Evolutionary conservation across 2,888 invertebrate species (phyloP).

Genomic region (Acanthosoma haemorrhoidale): DNA sequence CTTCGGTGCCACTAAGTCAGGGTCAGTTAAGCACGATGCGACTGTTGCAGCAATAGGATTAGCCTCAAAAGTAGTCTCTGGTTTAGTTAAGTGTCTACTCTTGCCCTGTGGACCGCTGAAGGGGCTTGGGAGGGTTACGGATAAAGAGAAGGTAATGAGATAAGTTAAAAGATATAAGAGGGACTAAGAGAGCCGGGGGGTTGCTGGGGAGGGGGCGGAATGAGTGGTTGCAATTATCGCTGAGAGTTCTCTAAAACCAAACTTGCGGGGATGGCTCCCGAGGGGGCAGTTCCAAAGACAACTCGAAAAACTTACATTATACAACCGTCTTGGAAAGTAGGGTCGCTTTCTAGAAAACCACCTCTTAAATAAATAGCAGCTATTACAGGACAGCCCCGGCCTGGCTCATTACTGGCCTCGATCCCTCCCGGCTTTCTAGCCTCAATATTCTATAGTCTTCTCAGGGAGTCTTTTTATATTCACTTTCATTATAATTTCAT

Average conservation of each 20-base stretch:
- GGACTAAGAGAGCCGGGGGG: background rate
- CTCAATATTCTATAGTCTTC: background rate
- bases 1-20: too few relatives aligned
- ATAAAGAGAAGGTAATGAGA: slow-evolving; percentile 21
- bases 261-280: slow-evolving; percentile 21
- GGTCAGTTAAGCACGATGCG: background rate
- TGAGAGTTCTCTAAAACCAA: slow-evolving; percentile 27
- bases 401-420: background rate
- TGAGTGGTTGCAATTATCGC: slow-evolving; percentile 9
- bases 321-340: background rate
- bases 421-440: background rate
- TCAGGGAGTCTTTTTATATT: too few relatives aligned
- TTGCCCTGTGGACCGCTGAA: too few relatives aligned
- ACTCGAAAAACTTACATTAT: slow-evolving; percentile 41
- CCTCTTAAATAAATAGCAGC: slow-evolving; percentile 42
- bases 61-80: too few relatives aligned
- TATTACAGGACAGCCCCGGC: slow-evolving; percentile 38
- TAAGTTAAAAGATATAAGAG: slow-evolving; percentile 18
- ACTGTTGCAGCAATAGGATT: background rate
- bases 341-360: slow-evolving; percentile 40
- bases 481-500: too few relatives aligned
- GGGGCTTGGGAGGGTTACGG: too few relatives aligned
- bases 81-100: too few relatives aligned
- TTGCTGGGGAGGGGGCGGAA: background rate
- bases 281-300: background rate